Conservation (phyloP, 2,797 vertebrate species). For the Sciaenops ocellatus region DNA sequence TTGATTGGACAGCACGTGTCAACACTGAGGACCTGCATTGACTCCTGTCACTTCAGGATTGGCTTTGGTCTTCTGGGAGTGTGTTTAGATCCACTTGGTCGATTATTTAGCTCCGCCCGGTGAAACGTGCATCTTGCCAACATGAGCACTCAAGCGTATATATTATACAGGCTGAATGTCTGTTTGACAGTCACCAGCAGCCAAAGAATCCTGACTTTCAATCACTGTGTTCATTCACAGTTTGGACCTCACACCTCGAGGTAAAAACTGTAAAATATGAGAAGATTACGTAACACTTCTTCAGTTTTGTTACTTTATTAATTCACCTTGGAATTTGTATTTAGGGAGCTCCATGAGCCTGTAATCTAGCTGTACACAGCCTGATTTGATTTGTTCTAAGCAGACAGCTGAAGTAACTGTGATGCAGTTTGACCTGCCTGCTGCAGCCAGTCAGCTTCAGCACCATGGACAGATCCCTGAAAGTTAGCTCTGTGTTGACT, state of each 20-base stretch:
- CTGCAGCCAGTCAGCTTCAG: slow-evolving; percentile 41
- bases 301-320: slow-evolving; percentile 26
- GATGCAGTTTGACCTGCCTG: neutral
- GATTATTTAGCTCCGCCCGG: slow-evolving; percentile 55
- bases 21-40: slow-evolving; percentile 60
- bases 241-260: neutral
- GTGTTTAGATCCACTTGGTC: slow-evolving; percentile 48
- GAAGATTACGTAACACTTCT: slow-evolving; percentile 14
- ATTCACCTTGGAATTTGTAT: slow-evolving; percentile 29
- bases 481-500: neutral
- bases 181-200: slow-evolving; percentile 23
- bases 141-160: slow-evolving; percentile 37
- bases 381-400: slow-evolving; percentile 20
- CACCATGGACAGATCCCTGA: slow-evolving; percentile 56
- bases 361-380: slow-evolving; percentile 4
- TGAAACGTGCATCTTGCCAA: slow-evolving; percentile 23
- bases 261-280: neutral
- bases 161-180: slow-evolving; percentile 37
- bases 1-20: slow-evolving; percentile 53
- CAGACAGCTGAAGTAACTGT: slow-evolving; percentile 2
- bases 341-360: neutral
- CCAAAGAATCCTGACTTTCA: slow-evolving; percentile 28
- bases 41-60: slow-evolving; percentile 63
- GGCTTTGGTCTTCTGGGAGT: slow-evolving; percentile 50
- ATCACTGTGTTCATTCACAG: slow-evolving; percentile 40